These are phyloP conservation scores for Bufo gargarizans DNA, from an alignment of 2,113 vertebrate species.

Conservation along the genomic window DNA sequence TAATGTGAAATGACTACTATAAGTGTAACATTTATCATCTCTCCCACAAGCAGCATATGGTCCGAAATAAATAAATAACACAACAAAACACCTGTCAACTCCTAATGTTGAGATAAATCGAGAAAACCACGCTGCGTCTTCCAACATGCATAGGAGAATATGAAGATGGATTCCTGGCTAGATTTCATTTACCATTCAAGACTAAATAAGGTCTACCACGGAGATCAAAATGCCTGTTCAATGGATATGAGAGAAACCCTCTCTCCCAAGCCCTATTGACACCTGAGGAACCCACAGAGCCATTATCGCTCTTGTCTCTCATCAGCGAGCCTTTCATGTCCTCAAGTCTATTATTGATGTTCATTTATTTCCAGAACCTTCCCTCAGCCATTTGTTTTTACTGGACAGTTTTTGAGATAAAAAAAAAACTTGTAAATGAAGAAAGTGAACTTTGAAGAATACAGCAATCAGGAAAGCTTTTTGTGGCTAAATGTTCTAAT, in stretches of 20 bases:
- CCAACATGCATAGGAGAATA: constrained; percentile 55
- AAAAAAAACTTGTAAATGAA: constrained; percentile 52
- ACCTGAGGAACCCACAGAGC: constrained; percentile 67
- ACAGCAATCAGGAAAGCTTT: constrained; percentile 54
- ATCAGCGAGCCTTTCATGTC: constrained; percentile 68
- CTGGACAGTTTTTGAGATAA: constrained; percentile 63
- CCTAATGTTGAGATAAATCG: constrained; percentile 54
- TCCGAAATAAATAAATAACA: neutral
- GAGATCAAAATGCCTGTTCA: constrained; percentile 42
- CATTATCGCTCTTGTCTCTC: constrained; percentile 65
- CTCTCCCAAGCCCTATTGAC: constrained; percentile 58
- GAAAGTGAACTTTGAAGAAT: constrained; percentile 65
- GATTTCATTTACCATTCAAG: constrained; percentile 57
- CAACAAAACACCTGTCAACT: constrained; percentile 28
- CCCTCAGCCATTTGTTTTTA: constrained; percentile 67
- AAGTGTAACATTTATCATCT: constrained; percentile 47
- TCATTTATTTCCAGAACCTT: constrained; percentile 68
- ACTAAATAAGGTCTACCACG: constrained; percentile 59
- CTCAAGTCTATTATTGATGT: constrained; percentile 65
- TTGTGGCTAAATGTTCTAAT: constrained; percentile 53
- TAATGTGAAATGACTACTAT: neutral
- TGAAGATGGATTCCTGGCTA: constrained; percentile 59
- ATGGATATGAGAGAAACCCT: constrained; percentile 52
- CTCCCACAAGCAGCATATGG: constrained; percentile 9
- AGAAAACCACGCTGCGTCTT: constrained; percentile 19